Evolutionary conservation across 2,113 vertebrate genomes (phyloP), one percentile per base, ranked within the genome.

Genomic region (Hiodon alosoides): DNA sequence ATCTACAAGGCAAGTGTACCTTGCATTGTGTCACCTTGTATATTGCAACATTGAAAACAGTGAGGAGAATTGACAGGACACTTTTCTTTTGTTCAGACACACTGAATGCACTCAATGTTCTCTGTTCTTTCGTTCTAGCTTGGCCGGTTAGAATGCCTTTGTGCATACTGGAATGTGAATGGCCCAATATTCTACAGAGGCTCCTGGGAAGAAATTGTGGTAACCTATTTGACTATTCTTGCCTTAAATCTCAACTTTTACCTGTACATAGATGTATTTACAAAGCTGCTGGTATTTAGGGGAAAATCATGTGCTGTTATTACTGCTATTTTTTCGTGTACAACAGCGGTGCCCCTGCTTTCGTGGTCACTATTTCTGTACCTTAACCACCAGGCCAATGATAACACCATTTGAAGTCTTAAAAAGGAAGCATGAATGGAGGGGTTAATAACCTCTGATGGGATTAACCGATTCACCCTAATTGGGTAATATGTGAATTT

Each of bases 91-190:
- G 14, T n/a, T 53, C 7, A n/a, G n/a, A 17, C 53, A 13, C 8
- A 14, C 47, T 71, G 46, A 58, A 59, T 14, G 14, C 7, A 9
- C 47, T 48, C 11, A 31, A 47, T 13, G 9, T 47, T 48, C 47
- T 17, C 10, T 72, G 46, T 79, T 67, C 54, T 76, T 5, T 47
- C 1, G n/a, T 4, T 78, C 59, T 77, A 99, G 97, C 91, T 99
- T 6, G 87, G 96, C 2, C 87, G 93, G 69, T 90, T 99, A 71
- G 93, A 98, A 69, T 91, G 93, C 84, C 93, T 99, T 50, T 95
- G 94, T 31, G 93, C 89, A 57, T 99, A 98, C 61, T 98, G 96
- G 96, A 98, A 98, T 3, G 89, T 98, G 17, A 82, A 89, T 79
- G 94, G 95, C 75, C 62, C 81, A 2, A 85, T 96, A 73, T 95